Percentiles rank a stretch among this genome's conserved stretches.
Conservation (phyloP, 2,113 vertebrate genomes). For the Passer montanus region DNA sequence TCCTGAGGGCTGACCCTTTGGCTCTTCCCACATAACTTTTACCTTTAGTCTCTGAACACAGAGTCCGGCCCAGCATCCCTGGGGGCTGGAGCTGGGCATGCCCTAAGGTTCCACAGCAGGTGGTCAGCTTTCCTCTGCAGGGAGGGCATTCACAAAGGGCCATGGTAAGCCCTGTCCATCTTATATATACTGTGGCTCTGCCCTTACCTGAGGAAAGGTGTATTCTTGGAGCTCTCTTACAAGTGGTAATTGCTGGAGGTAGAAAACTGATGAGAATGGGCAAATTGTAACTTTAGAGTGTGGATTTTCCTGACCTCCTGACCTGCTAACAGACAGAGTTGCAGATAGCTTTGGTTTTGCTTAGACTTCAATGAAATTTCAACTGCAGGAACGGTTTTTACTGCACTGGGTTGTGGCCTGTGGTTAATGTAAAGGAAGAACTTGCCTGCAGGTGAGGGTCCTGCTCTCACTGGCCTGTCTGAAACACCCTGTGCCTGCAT, state of each 20-base stretch:
- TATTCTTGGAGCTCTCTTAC: neutral
- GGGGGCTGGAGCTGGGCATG: neutral
- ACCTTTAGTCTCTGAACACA: neutral
- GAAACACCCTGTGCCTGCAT: neutral
- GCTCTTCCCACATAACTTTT: neutral
- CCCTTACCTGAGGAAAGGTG: neutral
- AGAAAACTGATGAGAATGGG: neutral
- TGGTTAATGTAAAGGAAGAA: neutral
- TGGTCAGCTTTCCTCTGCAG: neutral
- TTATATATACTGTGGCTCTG: neutral
- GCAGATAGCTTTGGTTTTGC: neutral
- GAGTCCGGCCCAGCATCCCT: accelerated
- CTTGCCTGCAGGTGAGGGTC: accelerated
- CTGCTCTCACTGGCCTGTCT: neutral
- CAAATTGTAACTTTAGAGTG: neutral
- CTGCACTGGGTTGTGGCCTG: neutral
- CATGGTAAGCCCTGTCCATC: neutral
- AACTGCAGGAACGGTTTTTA: neutral
- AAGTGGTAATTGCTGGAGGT: neutral
- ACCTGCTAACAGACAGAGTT: neutral
- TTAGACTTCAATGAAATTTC: neutral
- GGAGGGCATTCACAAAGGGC: neutral
- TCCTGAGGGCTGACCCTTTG: neutral
- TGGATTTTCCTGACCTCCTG: neutral
- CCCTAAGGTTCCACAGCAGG: neutral